Base-by-base conservation (phyloP, 2,888 invertebrate species). In the Automeris io region DNA sequence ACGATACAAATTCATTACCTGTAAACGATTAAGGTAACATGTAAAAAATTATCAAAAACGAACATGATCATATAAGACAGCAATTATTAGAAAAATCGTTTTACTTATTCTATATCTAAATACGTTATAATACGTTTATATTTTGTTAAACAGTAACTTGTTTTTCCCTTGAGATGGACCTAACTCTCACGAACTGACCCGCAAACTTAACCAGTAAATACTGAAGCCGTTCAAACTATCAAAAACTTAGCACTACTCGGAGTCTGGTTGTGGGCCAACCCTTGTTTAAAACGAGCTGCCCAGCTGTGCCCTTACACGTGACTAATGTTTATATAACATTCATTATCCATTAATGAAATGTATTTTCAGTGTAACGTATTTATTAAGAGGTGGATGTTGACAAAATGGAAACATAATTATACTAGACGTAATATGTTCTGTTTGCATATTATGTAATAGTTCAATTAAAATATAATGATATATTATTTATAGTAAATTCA, bases 151-250 rank as follows among this genome's bases (percentile, higher is more conserved):
- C 29, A 9, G 29, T 29, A 21, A 31, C 8, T 8, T 26, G 9
- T 56, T 55, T 60, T 50, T 70, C 75, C 77, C 75, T 40, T 45
- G 71, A 66, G 78, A 60, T 48, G 42, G 51, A 39, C 55, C 43
- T 52, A 71, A 74, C 68, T 77, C 71, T 57, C 61, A 56, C 61
- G 42, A 67, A 70, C 73, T 76, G 81, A 78, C 81, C 82, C 79
- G 54, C 60, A 56, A 83, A 86, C 83, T 86, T 82, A 68, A 67
- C 71, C 80, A 79, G 85, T 86, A 86, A 86, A 86, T 86, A 86
- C 76, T 54, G 73, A 71, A 77, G 68, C 74, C 79, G 69, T 69
- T 74, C 72, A 67, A 83, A 85, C 85, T 82, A 83, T 83, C 85
- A 81, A 80, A 82, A 83, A 83, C 83, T 82, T 85, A 69, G 62